These are phyloP conservation scores for Drosophila willistoni DNA, from an alignment of 1,140 invertebrate species.

Conservation along the genomic window DNA sequence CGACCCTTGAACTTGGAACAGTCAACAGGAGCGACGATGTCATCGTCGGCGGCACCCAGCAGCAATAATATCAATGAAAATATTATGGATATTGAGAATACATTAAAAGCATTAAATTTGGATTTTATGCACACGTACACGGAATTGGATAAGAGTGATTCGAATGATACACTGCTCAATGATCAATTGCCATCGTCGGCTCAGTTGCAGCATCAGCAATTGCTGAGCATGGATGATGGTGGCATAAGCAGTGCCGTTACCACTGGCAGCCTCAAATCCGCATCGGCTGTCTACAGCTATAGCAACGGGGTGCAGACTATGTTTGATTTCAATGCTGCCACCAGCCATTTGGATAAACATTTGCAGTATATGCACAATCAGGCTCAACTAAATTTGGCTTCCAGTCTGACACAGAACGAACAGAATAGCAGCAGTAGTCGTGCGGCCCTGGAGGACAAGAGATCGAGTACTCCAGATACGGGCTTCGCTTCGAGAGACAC, in stretches of 20 bases:
- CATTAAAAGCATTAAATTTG: constrained; percentile 78
- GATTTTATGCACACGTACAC: constrained; percentile 83
- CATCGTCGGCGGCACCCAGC: not conserved
- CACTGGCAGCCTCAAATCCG: constrained; percentile 74
- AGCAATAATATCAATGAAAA: constrained; percentile 72
- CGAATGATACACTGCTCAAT: constrained; percentile 79
- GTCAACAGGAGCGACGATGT: not conserved
- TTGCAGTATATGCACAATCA: constrained; percentile 80
- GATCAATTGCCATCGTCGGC: constrained; percentile 64
- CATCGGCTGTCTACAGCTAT: constrained; percentile 77
- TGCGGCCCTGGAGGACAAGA: constrained; percentile 66
- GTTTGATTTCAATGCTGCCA: constrained; percentile 81
- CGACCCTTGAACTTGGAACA: constrained; percentile 84
- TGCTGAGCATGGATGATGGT: constrained; percentile 72
- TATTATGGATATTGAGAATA: constrained; percentile 82
- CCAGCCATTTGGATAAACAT: constrained; percentile 79
- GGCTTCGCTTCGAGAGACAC: constrained; percentile 81
- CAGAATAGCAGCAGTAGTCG: constrained; percentile 24
- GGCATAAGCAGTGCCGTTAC: constrained; percentile 73
- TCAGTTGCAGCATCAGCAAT: constrained; percentile 27
- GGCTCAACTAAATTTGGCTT: constrained; percentile 52
- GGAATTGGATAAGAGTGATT: constrained; percentile 82
- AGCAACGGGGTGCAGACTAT: constrained; percentile 79
- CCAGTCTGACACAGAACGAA: constrained; percentile 8
- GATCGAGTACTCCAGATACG: constrained; percentile 80